Evolutionary conservation across 1,140 invertebrate species (phyloP).

Genomic region (Lepidurus arcticus): DNA sequence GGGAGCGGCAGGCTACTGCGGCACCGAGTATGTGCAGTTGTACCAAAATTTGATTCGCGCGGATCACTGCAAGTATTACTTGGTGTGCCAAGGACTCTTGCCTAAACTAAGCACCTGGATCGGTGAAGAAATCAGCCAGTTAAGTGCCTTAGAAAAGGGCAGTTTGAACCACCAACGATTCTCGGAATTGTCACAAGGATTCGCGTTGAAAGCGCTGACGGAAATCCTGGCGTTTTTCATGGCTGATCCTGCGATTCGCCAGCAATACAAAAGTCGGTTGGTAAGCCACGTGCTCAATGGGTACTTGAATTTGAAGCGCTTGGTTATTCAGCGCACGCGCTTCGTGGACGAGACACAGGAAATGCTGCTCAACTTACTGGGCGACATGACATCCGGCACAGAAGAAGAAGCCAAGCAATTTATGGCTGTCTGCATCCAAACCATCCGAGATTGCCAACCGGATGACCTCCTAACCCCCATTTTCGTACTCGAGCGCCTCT

Average conservation of each 20-base stretch:
- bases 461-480: conserved; percentile 93
- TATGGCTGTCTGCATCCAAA: conserved; percentile 95
- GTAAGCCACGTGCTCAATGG: conserved; percentile 87
- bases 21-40: conserved; percentile 80
- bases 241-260: conserved; percentile 72
- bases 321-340: conserved; percentile 90
- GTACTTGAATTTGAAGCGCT: conserved; percentile 79
- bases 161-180: conserved; percentile 59
- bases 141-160: conserved; percentile 79
- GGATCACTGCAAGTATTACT: conserved; percentile 85
- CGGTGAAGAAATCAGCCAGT: conserved; percentile 76
- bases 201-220: conserved; percentile 76
- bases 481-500: conserved; percentile 90
- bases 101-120: conserved; percentile 76
- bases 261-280: conserved; percentile 81
- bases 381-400: conserved; percentile 94
- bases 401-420: conserved; percentile 94
- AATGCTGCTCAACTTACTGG: conserved; percentile 84
- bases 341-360: conserved; percentile 96
- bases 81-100: conserved; percentile 79
- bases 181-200: conserved; percentile 88
- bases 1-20: conserved; percentile 76
- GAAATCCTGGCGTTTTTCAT: conserved; percentile 79
- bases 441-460: conserved; percentile 83
- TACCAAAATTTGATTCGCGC: conserved; percentile 79